Conservation (phyloP, 2,113 vertebrate species). For the Dromaius novaehollandiae region DNA sequence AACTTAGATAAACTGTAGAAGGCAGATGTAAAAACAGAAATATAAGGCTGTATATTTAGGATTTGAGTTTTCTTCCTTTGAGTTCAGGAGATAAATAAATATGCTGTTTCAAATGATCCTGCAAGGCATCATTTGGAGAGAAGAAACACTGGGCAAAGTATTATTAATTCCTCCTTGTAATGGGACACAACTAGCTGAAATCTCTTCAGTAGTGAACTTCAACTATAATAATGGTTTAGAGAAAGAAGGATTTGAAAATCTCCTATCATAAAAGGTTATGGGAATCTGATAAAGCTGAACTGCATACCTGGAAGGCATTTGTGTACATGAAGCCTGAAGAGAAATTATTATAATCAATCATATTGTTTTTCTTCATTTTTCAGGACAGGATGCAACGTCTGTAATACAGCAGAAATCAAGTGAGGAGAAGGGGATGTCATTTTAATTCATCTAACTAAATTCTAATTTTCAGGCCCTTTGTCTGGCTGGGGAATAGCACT, state of each 20-base stretch:
- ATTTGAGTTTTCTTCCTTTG: not conserved
- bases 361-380: constrained; percentile 22
- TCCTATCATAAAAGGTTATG: not conserved
- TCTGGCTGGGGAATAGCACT: constrained; percentile 39
- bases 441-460: constrained; percentile 54
- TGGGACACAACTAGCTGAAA: not conserved
- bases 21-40: not conserved
- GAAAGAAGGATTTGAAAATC: not conserved
- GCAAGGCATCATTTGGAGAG: not conserved
- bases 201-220: not conserved
- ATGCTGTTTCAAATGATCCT: not conserved
- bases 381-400: not conserved
- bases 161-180: not conserved
- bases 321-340: not conserved
- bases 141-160: not conserved
- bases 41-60: not conserved
- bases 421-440: constrained; percentile 14
- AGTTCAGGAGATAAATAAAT: not conserved
- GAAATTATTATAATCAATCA: constrained; percentile 9
- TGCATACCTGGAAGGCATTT: constrained; percentile 5
- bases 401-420: not conserved
- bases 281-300: not conserved
- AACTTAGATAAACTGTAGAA: not conserved
- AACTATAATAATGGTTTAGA: not conserved
- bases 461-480: constrained; percentile 46